Percentiles rank a stretch among this genome's conserved stretches.
phyloP scores from a whole-genome alignment of 1,140 invertebrate genomes.

The Triops cancriformis region DNA sequence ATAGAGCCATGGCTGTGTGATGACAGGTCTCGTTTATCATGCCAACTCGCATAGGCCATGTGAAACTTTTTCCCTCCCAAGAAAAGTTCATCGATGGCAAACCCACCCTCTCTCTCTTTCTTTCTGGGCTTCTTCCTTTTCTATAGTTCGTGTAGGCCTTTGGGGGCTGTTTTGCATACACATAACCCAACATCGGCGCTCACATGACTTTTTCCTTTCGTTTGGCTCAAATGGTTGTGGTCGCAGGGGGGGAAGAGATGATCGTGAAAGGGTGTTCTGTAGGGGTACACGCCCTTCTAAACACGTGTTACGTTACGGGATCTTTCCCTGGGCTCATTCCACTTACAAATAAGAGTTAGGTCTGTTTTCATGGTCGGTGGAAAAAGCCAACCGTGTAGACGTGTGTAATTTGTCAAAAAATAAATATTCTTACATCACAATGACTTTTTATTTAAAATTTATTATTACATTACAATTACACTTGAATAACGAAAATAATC shows the following conservation, averaged over 20 bases:
- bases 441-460: no score
- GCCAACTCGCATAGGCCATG: background rate
- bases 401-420: no score
- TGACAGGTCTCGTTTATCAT: conserved; percentile 13
- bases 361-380: no score
- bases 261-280: background rate
- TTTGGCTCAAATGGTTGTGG: background rate
- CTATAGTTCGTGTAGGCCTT: no score
- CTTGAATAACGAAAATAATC: no score
- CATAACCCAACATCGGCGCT: background rate
- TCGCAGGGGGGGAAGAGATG: background rate
- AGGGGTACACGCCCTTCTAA: background rate
- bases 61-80: background rate
- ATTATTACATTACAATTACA: no score
- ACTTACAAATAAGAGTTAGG: no score
- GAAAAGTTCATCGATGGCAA: background rate
- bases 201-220: background rate
- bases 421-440: no score
- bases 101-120: background rate
- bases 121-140: no score
- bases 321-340: background rate
- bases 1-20: conserved; percentile 7
- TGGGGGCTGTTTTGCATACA: background rate
- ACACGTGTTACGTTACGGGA: background rate
- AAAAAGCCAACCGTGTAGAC: no score